Evolutionary conservation across 2,113 vertebrate genomes (phyloP).

Genomic region (Hemibagrus wyckioides): DNA sequence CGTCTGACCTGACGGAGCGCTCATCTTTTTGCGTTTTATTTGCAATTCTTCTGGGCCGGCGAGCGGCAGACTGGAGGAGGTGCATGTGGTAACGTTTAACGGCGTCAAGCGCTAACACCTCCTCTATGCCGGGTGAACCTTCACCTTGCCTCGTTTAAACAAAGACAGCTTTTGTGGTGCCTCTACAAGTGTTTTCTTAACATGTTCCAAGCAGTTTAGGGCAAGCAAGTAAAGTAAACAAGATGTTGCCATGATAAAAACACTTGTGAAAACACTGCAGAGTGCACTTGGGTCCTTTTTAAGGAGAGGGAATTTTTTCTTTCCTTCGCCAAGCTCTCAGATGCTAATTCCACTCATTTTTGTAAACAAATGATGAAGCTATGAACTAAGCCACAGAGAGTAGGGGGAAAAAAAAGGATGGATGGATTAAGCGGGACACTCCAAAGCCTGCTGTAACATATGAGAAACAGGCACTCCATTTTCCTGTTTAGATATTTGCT

Average conservation of each 20-base stretch:
- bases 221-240: conserved; percentile 99
- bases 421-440: conserved; percentile 68
- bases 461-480: conserved; percentile 36
- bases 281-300: conserved; percentile 82
- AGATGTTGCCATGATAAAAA: conserved; percentile 99
- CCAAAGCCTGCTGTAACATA: conserved; percentile 52
- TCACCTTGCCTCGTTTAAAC: conserved; percentile 83
- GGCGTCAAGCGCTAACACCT: conserved; percentile 97
- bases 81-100: conserved; percentile 98
- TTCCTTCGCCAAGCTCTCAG: conserved; percentile 59
- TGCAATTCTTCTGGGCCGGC: conserved; percentile 55
- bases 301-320: conserved; percentile 56
- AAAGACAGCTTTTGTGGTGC: conserved; percentile 96
- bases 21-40: conserved; percentile 65
- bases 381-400: conserved; percentile 52
- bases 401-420: conserved; percentile 68
- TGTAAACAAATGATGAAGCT: conserved; percentile 77
- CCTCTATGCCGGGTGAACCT: conserved; percentile 77
- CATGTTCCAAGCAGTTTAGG: conserved; percentile 99
- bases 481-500: conserved; percentile 33
- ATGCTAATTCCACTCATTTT: conserved; percentile 72
- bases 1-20: conserved; percentile 80
- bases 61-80: conserved; percentile 63
- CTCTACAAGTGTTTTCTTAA: conserved; percentile 99
- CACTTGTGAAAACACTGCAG: conserved; percentile 98